These are phyloP conservation scores for Hyles vespertilio DNA, from an alignment of 1,140 invertebrate species.

Conservation along the genomic window DNA sequence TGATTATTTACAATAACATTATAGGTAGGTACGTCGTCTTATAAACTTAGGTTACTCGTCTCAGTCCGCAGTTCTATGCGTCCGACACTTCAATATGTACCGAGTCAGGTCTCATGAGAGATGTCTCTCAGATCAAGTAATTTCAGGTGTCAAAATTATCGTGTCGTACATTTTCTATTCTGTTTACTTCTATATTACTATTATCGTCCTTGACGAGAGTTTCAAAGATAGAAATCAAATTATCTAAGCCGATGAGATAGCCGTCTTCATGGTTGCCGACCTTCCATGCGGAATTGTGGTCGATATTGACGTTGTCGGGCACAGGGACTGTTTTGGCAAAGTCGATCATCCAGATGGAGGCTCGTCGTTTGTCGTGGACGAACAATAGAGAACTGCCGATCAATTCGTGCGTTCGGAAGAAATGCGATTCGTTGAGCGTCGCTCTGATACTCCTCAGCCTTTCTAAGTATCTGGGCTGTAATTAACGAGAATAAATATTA, in stretches of 20 bases:
- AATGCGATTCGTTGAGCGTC: slow-evolving; percentile 88
- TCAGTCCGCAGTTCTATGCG: slow-evolving; percentile 28
- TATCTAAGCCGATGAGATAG: slow-evolving; percentile 95
- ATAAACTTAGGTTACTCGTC: slow-evolving; percentile 11
- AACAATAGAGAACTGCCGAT: slow-evolving; percentile 97
- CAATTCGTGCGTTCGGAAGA: slow-evolving; percentile 95
- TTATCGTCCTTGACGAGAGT: slow-evolving; percentile 74
- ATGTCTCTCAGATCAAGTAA: slow-evolving; percentile 20
- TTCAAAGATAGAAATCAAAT: slow-evolving; percentile 92
- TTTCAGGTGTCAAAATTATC: slow-evolving; percentile 66
- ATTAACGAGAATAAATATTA: slow-evolving; percentile 35
- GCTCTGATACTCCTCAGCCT: slow-evolving; percentile 89
- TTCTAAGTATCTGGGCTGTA: slow-evolving; percentile 88
- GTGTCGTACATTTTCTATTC: slow-evolving; percentile 54
- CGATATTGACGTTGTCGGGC: slow-evolving; percentile 84
- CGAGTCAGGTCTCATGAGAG: slow-evolving; percentile 31
- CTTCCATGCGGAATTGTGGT: slow-evolving; percentile 91
- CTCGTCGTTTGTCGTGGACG: slow-evolving; percentile 92
- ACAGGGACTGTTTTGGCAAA: slow-evolving; percentile 96
- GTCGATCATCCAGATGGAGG: slow-evolving; percentile 98
- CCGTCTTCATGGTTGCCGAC: slow-evolving; percentile 99
- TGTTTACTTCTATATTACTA: slow-evolving; percentile 55
- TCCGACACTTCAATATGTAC: slow-evolving; percentile 21
- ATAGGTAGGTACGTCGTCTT: slow-evolving; percentile 25
- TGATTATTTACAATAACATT: slow-evolving; percentile 51